phyloP scores from a whole-genome alignment of 2,113 vertebrate genomes.

The Proterorhinus semilunaris region DNA sequence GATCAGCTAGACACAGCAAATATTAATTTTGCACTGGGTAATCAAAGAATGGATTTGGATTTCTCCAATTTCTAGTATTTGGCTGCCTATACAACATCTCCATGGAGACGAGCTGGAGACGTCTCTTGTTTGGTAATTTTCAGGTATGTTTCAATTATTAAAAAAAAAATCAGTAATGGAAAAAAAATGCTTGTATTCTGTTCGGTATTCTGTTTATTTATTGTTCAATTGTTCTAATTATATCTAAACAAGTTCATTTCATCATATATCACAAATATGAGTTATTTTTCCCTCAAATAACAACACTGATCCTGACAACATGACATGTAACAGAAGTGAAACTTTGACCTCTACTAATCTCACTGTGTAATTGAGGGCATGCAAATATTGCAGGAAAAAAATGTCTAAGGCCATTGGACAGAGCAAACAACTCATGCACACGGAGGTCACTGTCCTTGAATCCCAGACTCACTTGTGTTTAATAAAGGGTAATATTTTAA shows the following conservation, averaged over 20 bases:
- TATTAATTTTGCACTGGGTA: too few species aligned
- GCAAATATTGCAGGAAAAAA: constrained; percentile 62
- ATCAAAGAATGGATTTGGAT: too few species aligned
- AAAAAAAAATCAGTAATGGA: too few species aligned
- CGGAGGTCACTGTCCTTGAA: constrained; percentile 50
- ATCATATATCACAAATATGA: neutral
- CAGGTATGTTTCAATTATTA: too few species aligned
- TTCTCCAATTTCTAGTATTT: too few species aligned
- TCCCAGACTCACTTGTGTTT: constrained; percentile 37
- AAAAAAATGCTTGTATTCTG: too few species aligned
- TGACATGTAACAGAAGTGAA: constrained; percentile 48
- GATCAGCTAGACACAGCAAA: too few species aligned
- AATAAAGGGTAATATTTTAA: constrained; percentile 36
- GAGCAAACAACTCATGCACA: constrained; percentile 40
- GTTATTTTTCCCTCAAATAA: constrained; percentile 2
- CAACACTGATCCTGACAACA: constrained; percentile 6
- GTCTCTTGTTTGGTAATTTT: too few species aligned
- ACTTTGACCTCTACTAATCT: constrained; percentile 68
- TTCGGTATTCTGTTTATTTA: too few species aligned
- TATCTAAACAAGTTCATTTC: constrained; percentile 25
- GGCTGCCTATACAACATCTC: too few species aligned
- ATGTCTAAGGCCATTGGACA: constrained; percentile 51
- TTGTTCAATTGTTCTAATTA: too few species aligned
- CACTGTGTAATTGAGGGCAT: constrained; percentile 53
- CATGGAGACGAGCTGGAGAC: too few species aligned